These are phyloP conservation scores for Bagarius yarrelli DNA, from an alignment of 2,113 vertebrate genomes.

Conservation along the genomic window DNA sequence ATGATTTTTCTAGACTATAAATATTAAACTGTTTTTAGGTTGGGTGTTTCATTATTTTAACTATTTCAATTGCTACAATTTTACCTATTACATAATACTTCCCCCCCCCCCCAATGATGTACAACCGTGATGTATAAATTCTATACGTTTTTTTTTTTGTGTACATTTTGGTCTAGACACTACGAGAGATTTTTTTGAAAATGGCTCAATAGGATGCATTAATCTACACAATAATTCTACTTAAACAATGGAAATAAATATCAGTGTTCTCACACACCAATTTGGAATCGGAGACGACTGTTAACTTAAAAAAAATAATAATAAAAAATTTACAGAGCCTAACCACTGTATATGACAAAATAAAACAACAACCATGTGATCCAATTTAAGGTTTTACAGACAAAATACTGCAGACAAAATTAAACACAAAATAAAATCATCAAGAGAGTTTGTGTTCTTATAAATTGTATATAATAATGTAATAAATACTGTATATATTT, in stretches of 20 bases:
- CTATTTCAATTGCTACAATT: slow-evolving; percentile 24
- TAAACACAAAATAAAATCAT: slow-evolving; percentile 43
- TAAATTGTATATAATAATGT: background rate
- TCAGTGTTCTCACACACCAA: background rate
- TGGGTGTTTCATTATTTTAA: slow-evolving; percentile 38
- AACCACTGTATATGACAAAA: slow-evolving; percentile 11
- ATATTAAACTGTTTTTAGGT: slow-evolving; percentile 27
- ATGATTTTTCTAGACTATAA: slow-evolving; percentile 46
- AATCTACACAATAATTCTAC: background rate
- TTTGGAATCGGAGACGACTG: slow-evolving; percentile 21
- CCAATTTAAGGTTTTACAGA: slow-evolving; percentile 31
- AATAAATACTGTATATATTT: too few relatives aligned
- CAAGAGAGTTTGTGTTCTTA: slow-evolving; percentile 6
- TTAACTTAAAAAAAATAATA: background rate
- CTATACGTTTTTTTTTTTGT: slow-evolving; percentile 35
- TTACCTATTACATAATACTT: slow-evolving; percentile 15
- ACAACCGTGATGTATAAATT: slow-evolving; percentile 27
- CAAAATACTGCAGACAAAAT: slow-evolving; percentile 37
- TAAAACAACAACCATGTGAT: slow-evolving; percentile 13
- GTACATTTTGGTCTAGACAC: slow-evolving; percentile 10
- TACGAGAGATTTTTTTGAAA: slow-evolving; percentile 12
- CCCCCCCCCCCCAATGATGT: slow-evolving; percentile 15
- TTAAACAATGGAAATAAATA: background rate
- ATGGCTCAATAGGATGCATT: background rate
- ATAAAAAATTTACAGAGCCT: background rate